phyloP scores from a whole-genome alignment of 2,888 invertebrate species.

The Bombylius discolor region DNA sequence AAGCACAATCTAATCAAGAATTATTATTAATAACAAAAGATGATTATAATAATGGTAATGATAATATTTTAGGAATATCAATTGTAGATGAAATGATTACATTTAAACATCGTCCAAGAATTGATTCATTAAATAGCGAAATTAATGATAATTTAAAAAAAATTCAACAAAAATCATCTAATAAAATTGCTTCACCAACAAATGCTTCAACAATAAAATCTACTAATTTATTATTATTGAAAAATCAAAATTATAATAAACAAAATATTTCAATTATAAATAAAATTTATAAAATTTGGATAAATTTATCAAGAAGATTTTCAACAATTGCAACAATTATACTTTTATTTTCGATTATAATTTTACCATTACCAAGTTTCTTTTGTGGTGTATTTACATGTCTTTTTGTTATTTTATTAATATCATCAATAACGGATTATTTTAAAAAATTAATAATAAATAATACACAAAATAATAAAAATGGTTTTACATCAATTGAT shows the following conservation, averaged over 20 bases:
- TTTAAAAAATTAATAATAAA: conserved; percentile 24
- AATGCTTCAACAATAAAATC: neutral
- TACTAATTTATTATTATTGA: neutral
- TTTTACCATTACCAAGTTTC: conserved; percentile 24
- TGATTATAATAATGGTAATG: neutral
- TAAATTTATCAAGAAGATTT: neutral
- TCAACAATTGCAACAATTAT: neutral
- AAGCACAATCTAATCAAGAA: neutral
- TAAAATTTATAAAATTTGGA: neutral
- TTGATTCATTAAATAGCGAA: neutral
- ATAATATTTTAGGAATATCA: neutral
- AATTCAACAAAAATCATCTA: neutral
- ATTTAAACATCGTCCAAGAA: neutral
- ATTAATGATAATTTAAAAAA: neutral
- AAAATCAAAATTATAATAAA: too few species aligned
- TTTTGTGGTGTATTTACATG: conserved; percentile 29
- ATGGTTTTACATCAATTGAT: neutral
- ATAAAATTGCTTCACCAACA: neutral
- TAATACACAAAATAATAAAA: conserved; percentile 11
- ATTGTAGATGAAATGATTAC: neutral
- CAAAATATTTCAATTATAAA: neutral
- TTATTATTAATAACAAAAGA: neutral
- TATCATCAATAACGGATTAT: conserved; percentile 1
- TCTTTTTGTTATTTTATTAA: conserved; percentile 24
- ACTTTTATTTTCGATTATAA: neutral